Conservation (phyloP, 1,140 invertebrate genomes). For the Metopolophium dirhodum region DNA sequence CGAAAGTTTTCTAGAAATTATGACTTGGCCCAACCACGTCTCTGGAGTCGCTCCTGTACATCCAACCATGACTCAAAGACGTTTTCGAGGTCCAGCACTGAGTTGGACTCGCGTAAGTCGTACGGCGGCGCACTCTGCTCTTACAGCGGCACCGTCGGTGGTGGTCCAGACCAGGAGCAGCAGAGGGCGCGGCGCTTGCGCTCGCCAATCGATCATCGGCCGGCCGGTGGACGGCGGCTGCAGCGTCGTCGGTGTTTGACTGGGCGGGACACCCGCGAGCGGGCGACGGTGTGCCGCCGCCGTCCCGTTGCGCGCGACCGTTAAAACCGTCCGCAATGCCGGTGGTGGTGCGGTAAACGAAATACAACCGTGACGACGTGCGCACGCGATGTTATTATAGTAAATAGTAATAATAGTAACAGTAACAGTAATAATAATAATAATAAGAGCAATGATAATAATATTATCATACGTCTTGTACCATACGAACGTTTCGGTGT, state of each 20-base stretch:
- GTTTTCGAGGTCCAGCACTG: too few relatives aligned
- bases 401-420: not conserved
- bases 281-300: not conserved
- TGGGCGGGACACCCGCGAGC: not conserved
- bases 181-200: not conserved
- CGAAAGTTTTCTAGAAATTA: too few relatives aligned
- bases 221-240: too few relatives aligned
- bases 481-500: not conserved
- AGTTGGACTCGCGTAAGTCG: not conserved
- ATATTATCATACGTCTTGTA: not conserved
- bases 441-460: too few relatives aligned
- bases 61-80: too few relatives aligned
- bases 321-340: not conserved
- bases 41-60: too few relatives aligned
- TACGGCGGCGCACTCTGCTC: not conserved
- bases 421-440: not conserved
- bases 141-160: too few relatives aligned
- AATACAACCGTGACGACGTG: constrained; percentile 6
- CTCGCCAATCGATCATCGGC: not conserved
- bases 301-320: not conserved
- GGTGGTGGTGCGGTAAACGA: not conserved
- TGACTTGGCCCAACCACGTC: too few relatives aligned
- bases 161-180: not conserved
- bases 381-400: constrained; percentile 6
- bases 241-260: too few relatives aligned